Conservation (phyloP, 2,113 vertebrate species). For the Gasterosteus nipponicus region DNA sequence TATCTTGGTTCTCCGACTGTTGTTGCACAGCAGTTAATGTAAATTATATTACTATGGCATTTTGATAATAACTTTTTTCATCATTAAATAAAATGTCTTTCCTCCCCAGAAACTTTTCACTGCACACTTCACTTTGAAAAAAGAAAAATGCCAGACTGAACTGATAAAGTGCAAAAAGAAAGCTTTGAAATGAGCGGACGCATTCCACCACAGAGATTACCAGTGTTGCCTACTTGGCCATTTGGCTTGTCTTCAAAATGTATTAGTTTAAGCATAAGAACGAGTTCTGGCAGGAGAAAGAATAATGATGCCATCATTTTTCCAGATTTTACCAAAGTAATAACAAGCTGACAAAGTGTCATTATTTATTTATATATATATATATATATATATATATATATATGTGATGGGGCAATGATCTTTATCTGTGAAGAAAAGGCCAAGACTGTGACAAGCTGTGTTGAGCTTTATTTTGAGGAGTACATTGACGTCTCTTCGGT, state of each 20-base stretch:
- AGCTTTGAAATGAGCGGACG: not conserved
- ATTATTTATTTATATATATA: not conserved
- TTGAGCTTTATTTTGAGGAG: not conserved
- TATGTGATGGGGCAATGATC: not conserved
- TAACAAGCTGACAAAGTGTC: not conserved
- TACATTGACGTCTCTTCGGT: not conserved
- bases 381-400: not conserved
- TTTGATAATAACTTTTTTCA: conserved; percentile 8
- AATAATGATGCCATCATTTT: not conserved
- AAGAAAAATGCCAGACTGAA: not conserved
- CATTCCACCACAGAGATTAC: not conserved
- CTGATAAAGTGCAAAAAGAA: not conserved
- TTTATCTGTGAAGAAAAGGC: not conserved
- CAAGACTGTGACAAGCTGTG: not conserved
- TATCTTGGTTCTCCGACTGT: conserved; percentile 3
- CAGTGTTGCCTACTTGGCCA: not conserved
- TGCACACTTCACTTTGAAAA: not conserved
- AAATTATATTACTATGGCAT: conserved; percentile 1
- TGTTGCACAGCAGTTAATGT: conserved; percentile 2
- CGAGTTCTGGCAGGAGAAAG: not conserved
- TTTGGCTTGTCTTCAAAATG: not conserved
- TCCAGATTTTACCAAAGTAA: not conserved
- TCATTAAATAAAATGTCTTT: not conserved
- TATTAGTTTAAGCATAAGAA: not conserved
- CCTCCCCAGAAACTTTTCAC: not conserved